Conservation (phyloP, 2,797 vertebrate genomes). For the Pseudomugil tenellus region DNA sequence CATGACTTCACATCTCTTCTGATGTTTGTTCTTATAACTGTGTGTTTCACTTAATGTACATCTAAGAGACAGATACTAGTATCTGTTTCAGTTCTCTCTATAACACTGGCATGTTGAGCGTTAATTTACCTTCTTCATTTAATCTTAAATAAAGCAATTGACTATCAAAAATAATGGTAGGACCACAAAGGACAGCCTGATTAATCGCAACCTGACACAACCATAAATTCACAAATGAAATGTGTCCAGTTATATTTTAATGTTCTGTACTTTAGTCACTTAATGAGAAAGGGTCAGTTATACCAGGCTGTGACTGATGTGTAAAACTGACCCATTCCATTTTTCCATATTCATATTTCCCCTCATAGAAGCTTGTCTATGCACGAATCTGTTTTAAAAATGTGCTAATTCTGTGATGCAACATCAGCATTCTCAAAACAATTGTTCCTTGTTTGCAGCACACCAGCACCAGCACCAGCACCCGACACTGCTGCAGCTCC, state of each 20-base stretch:
- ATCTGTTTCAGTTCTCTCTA: slow-evolving; percentile 6
- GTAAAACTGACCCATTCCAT: too few relatives aligned
- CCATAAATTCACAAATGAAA: too few relatives aligned
- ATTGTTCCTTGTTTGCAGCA: slow-evolving; percentile 48
- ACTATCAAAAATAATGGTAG: neutral
- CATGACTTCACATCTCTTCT: slow-evolving; percentile 13
- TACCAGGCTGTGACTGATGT: neutral
- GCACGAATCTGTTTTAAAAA: neutral
- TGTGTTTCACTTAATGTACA: neutral
- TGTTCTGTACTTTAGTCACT: neutral
- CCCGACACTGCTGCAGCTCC: slow-evolving; percentile 14
- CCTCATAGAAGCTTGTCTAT: neutral
- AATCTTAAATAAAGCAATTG: neutral
- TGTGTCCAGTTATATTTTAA: neutral
- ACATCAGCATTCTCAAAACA: neutral
- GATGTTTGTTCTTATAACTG: slow-evolving; percentile 6
- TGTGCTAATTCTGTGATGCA: neutral
- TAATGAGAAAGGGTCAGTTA: neutral
- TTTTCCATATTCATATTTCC: too few relatives aligned
- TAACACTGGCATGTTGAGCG: slow-evolving; percentile 1
- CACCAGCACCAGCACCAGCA: slow-evolving; percentile 21
- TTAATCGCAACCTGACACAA: neutral
- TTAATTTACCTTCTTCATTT: slow-evolving; percentile 2
- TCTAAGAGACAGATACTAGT: slow-evolving; percentile 10
- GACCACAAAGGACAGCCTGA: neutral